Evolutionary conservation across 2,113 vertebrate species (phyloP).

Genomic region (Apaloderma vittatum): DNA sequence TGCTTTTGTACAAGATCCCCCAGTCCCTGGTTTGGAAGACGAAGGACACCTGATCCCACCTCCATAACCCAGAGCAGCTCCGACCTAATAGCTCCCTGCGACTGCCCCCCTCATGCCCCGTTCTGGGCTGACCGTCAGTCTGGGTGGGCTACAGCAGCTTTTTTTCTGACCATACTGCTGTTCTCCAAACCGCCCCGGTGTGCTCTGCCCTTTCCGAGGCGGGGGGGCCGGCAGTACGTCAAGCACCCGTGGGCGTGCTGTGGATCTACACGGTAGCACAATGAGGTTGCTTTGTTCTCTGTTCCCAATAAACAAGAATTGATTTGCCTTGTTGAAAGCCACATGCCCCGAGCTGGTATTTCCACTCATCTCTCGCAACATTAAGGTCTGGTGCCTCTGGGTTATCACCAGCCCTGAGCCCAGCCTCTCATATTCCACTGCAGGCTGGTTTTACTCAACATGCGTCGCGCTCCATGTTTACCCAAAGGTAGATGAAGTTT

Average conservation of each 20-base stretch:
- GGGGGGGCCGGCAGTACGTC: background rate
- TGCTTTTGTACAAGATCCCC: background rate
- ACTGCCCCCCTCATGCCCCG: background rate
- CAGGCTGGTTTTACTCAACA: background rate
- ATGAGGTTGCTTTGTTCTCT: constrained; percentile 8
- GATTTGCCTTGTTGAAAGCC: constrained; percentile 38
- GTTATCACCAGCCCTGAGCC: background rate
- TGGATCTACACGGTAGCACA: background rate
- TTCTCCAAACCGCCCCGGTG: background rate
- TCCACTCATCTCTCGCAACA: background rate
- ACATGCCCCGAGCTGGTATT: background rate
- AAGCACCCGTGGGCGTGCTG: rapidly evolving
- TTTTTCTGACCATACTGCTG: background rate
- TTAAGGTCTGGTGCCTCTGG: background rate
- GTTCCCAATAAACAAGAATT: background rate
- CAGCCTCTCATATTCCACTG: background rate
- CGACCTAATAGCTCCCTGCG: rapidly evolving
- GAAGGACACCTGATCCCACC: background rate
- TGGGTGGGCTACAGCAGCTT: background rate
- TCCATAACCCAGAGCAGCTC: background rate
- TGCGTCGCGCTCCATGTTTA: background rate
- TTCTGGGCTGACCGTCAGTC: background rate
- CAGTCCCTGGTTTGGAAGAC: background rate
- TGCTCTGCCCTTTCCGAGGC: background rate
- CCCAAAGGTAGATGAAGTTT: background rate